Base-by-base conservation (phyloP, 2,797 vertebrate species). In the Megaceryle alcyon region DNA sequence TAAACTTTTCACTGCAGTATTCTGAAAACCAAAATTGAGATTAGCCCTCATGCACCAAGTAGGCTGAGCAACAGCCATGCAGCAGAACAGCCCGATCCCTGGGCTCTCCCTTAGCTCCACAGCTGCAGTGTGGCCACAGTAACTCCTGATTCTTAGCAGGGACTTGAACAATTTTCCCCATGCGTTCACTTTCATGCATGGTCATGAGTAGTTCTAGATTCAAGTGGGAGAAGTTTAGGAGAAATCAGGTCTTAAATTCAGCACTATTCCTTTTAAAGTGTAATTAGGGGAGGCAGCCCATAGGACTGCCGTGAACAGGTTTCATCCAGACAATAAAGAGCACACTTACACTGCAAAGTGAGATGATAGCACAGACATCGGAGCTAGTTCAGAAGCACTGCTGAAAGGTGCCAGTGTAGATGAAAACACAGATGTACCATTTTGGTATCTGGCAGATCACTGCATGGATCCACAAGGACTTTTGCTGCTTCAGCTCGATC, bases 1-100 rank as follows among this genome's bases (percentile, higher is more conserved):
- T 87, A 95, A 94, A 94, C 86, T 96, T 89, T 86, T 82, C 82
- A 79, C 29, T 63, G 80, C 79, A 39, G 54, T 79, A 69, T 82
- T 96, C 75, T 0, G 7, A 77, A 71, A 92, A 92, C 49, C 88
- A 60, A 61, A 89, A 91, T 69, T 16, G 31, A 81, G 53, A 44
- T 10, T 0, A 3, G 33, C 10, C 43, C 15, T 77, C 20, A 15
- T 48, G 46, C 53, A 69, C 70, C 20, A 57, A 82, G 59, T 66
- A 84, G 70, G 51, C 85, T 90, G 59, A 85, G 44, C 29, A 94
- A 35, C 28, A 80, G 53, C 49, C 63, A 10, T 1, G 2, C 51
- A 57, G 28, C 48, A 66, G 65, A 77, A 60, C 49, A 88, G 60
- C 25, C 68, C 57, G 49, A 37, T 33, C 41, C 68, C 53, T 25